Base-by-base conservation (phyloP, 2,797 vertebrate species). In the Nasua narica region DNA sequence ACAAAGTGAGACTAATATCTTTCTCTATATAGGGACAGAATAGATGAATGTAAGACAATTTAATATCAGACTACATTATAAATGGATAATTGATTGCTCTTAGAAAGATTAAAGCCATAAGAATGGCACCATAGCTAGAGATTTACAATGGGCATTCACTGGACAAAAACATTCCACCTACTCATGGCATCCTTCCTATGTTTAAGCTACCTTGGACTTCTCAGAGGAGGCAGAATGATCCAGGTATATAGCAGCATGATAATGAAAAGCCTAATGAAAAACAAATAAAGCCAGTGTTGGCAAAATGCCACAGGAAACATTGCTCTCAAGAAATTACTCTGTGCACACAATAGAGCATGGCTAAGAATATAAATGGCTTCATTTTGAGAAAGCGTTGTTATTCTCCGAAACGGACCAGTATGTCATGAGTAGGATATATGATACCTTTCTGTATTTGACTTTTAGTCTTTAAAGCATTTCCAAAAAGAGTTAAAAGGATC, bases 181-280 rank as follows among this genome's bases (percentile, higher is more conserved):
- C 90, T 91, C 46, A 46, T 14, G 58, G 52, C 29, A 37, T 86
- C 87, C 70, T 70, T 82, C 69, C 40, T 37, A 21, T 70, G 85
- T 85, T 83, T 83, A 90, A 97, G n/a, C 76, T 70, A 82, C 10
- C 18, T n/a, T 29, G 67, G 76, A 81, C 19, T 23, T 85, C 93
- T 79, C 4, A 1, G 32, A 84, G 87, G 58, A 91, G 69, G 90
- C 46, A 54, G 87, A 90, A 74, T 0, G 1, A 95, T 58, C 52
- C 60, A 96, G 88, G 88, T 96, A 70, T n/a, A 90, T 0, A 88
- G 82, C 88, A 90, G 90, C 21, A 19, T 56, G 90, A 84, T 88
- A 96, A 95, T 87, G 70, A 95, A 97, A 97, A 96, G 87, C 58
- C 81, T 89, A 95, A 97, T 96, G 96, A 95, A 92, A 97, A 97